These are phyloP conservation scores for Nomada lathburiana DNA, from an alignment of 2,888 invertebrate genomes.

Conservation along the genomic window DNA sequence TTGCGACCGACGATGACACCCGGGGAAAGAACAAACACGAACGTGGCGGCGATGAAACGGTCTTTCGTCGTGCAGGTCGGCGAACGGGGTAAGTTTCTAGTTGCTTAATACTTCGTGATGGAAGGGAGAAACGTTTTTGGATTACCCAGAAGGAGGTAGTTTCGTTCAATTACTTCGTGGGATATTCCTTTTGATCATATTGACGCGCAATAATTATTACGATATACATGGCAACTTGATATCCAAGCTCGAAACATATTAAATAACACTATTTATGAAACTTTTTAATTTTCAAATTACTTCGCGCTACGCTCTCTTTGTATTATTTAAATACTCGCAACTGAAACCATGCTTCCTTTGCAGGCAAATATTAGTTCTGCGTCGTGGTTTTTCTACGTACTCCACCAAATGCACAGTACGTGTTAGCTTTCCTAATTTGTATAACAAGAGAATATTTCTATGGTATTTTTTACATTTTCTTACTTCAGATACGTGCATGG, in stretches of 20 bases:
- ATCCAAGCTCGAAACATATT: too few species aligned
- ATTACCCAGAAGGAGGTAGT: not conserved
- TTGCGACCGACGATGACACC: constrained; percentile 1
- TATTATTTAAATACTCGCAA: not conserved
- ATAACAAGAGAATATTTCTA: not conserved
- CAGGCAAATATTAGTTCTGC: constrained; percentile 12
- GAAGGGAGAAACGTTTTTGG: too few species aligned
- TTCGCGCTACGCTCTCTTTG: too few species aligned
- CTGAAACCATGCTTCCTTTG: not conserved
- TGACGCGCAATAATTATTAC: not conserved
- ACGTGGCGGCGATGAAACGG: not conserved
- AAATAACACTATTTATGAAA: not conserved
- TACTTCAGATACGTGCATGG: not conserved
- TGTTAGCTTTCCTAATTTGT: not conserved
- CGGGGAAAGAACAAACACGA: constrained; percentile 21
- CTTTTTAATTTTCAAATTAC: constrained; percentile 2
- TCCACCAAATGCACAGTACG: not conserved
- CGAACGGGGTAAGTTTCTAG: not conserved
- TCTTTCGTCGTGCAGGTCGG: not conserved
- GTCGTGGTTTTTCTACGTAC: not conserved
- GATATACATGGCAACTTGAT: too few species aligned
- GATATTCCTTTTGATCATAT: not conserved
- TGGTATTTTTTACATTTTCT: not conserved
- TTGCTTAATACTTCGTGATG: too few species aligned
- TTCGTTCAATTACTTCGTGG: not conserved